Evolutionary conservation across 2,888 invertebrate species (phyloP).

Genomic region (Agriopis aurantiaria): DNA sequence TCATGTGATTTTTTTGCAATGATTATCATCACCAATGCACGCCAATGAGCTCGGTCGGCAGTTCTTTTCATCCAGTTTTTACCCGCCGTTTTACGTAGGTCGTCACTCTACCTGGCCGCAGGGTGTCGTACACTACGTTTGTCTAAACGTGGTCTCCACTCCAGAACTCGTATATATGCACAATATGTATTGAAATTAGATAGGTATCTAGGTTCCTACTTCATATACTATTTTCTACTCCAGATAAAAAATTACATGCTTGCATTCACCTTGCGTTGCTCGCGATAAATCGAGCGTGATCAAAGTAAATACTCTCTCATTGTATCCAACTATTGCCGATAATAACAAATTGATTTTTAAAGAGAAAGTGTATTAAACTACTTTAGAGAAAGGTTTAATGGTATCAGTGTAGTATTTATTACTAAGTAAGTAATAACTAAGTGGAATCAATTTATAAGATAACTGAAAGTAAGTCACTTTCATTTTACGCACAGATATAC

Average conservation of each 20-base stretch:
- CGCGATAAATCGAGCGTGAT: conserved; percentile 47
- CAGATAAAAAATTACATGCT: not conserved
- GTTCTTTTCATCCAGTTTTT: too few relatives aligned
- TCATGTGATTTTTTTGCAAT: too few relatives aligned
- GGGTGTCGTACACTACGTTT: too few relatives aligned
- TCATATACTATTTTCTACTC: not conserved
- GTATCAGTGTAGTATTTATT: conserved; percentile 23
- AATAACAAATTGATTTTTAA: conserved; percentile 70
- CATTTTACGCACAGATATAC: too few relatives aligned
- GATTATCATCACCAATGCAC: too few relatives aligned
- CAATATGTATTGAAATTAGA: too few relatives aligned
- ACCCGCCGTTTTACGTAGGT: too few relatives aligned
- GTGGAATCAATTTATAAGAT: conserved; percentile 20
- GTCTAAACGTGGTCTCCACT: too few relatives aligned
- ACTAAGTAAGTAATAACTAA: conserved; percentile 16
- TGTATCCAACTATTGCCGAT: conserved; percentile 59
- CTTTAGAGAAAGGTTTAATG: conserved; percentile 58
- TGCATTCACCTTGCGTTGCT: conserved; percentile 1
- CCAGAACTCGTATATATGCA: too few relatives aligned
- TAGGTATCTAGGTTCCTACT: too few relatives aligned
- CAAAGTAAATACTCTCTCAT: conserved; percentile 62
- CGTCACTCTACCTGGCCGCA: too few relatives aligned
- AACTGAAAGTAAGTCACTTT: conserved; percentile 9
- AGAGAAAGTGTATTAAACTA: conserved; percentile 68
- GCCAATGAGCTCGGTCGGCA: too few relatives aligned